Percentiles rank a stretch among this genome's conserved stretches.
Evolutionary conservation across 2,113 vertebrate species (phyloP).

Genomic region (Grammomys dolichurus): DNA sequence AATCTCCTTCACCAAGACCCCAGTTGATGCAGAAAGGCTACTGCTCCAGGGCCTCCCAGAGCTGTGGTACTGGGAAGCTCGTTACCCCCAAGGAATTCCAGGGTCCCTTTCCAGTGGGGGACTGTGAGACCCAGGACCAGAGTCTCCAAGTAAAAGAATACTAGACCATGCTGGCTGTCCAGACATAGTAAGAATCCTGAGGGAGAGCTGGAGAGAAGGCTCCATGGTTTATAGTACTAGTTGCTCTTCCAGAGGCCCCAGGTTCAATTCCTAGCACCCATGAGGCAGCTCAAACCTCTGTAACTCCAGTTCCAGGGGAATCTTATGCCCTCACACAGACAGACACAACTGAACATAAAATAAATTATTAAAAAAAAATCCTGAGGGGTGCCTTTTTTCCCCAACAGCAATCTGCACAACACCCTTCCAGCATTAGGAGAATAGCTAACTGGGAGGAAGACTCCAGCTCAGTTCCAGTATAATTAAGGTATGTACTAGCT

Average conservation of each 20-base stretch:
- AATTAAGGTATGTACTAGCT: background rate
- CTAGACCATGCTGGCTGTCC: background rate
- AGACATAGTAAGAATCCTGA: background rate
- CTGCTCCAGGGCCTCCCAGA: too few species aligned
- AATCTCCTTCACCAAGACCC: too few species aligned
- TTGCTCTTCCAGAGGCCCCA: too few species aligned
- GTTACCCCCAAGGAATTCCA: background rate
- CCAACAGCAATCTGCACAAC: background rate
- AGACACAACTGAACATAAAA: too few species aligned
- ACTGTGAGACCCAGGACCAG: background rate
- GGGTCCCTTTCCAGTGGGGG: background rate
- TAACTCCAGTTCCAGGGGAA: too few species aligned
- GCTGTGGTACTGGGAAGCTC: too few species aligned
- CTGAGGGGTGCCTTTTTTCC: background rate
- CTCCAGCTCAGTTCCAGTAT: background rate
- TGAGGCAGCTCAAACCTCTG: too few species aligned
- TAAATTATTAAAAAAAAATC: background rate
- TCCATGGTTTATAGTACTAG: too few species aligned
- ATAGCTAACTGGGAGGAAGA: background rate
- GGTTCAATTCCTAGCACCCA: too few species aligned
- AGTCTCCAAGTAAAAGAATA: background rate
- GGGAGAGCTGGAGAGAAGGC: background rate
- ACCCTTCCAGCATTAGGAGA: background rate
- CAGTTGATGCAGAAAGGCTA: too few species aligned
- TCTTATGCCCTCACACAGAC: too few species aligned